phyloP scores from a whole-genome alignment of 2,888 invertebrate genomes.

The Conops quadrifasciatus region DNA sequence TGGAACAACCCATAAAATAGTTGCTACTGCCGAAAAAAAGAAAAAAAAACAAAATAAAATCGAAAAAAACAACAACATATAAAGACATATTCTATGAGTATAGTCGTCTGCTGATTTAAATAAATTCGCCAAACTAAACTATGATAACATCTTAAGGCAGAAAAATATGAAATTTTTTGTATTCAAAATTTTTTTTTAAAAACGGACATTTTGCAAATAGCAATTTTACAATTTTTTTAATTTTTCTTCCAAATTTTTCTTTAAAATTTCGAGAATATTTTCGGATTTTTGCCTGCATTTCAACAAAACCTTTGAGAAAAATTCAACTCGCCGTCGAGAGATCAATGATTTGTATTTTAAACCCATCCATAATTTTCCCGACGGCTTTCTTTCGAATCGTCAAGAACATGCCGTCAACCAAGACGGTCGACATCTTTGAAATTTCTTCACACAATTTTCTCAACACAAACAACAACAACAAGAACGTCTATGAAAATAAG shows the following conservation, averaged over 20 bases:
- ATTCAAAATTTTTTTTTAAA: not conserved
- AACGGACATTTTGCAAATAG: slow-evolving; percentile 21
- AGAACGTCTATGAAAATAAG: too few relatives aligned
- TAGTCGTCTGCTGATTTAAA: too few relatives aligned
- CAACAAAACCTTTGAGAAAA: not conserved
- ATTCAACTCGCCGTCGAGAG: not conserved
- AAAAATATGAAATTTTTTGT: not conserved
- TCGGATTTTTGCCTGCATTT: slow-evolving; percentile 30
- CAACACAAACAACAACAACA: too few relatives aligned
- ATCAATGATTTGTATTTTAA: too few relatives aligned
- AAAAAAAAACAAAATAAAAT: too few relatives aligned
- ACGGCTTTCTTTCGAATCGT: too few relatives aligned
- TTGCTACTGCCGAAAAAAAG: slow-evolving; percentile 17
- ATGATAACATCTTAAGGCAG: not conserved
- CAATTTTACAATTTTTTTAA: slow-evolving; percentile 34
- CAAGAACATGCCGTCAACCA: too few relatives aligned
- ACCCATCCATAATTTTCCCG: too few relatives aligned
- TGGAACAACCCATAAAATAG: slow-evolving; percentile 39
- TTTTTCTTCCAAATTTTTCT: not conserved
- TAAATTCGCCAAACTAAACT: too few relatives aligned
- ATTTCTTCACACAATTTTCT: too few relatives aligned
- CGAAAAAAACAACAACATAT: not conserved
- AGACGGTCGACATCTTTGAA: too few relatives aligned
- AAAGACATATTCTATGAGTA: not conserved
- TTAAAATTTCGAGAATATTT: slow-evolving; percentile 44